Evolutionary conservation across 2,113 vertebrate species (phyloP), one percentile per base, ranked within the genome.

Genomic region (Vulpes lagopus): DNA sequence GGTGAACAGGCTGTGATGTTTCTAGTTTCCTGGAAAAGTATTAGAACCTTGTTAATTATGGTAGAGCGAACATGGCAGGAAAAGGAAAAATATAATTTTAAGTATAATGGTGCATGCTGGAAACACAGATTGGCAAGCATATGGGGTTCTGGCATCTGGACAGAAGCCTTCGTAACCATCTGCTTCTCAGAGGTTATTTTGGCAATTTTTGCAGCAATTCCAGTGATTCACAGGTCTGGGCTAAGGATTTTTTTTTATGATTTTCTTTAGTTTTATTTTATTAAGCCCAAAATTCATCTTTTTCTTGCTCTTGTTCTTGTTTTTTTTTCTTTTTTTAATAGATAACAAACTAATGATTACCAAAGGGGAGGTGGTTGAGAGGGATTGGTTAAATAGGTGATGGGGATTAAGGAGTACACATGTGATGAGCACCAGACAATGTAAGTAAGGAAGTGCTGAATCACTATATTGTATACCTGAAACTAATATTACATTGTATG

Each of bases 141-240:
- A 92, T 94, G 97, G 97, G 78, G 71, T 95, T 86, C 90, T 98
- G 97, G 98, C 94, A 96, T 96, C 96, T 65, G 94, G 98, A 96
- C 94, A 98, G 97, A 93, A 98, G 97, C 74, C 97, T 98, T 96
- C 65, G 19, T 64, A 81, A 80, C 98, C 98, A 98, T 98, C 98
- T 98, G 98, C 88, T 98, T 96, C 98, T 98, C 97, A 93, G 97
- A 97, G 98, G 91, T 96, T 83, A 78, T 97, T 98, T 62, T 91
- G 98, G 97, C 92, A 97, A 89, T 94, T 97, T 98, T 91, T 89
- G 65, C 71, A 89, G 96, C 53, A 73, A 11, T 97, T 97, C 97
- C 96, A 98, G 86, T 97, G 97, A 97, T 95, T 98, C 94, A 97
- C 78, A 94, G 67, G 53, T 97, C 95, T 98, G 95, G 88, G 53